Conservation (phyloP, 2,113 vertebrate genomes). For the Stegastes partitus region DNA sequence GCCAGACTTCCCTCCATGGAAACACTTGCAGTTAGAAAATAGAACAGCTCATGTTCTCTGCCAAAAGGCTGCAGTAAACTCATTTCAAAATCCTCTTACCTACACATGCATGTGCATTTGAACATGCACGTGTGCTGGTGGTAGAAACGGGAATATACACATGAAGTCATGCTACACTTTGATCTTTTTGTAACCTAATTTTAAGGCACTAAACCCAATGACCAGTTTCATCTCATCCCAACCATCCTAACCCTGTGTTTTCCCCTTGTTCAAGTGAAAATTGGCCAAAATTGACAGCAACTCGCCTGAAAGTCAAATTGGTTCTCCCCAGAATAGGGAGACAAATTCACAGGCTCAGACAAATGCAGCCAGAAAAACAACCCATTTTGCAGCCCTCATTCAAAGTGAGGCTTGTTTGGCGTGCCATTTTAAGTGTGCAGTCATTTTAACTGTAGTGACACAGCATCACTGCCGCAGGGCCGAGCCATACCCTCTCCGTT, state of each 20-base stretch:
- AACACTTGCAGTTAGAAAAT: conserved; percentile 49
- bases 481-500: conserved; percentile 23
- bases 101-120: neutral
- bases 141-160: neutral
- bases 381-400: conserved; percentile 36
- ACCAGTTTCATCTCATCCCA: neutral
- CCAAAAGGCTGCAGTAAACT: conserved; percentile 37
- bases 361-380: neutral
- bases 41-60: conserved; percentile 38
- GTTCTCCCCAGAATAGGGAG: conserved; percentile 6
- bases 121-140: conserved; percentile 3
- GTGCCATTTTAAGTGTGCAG: conserved; percentile 40
- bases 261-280: neutral
- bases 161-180: neutral
- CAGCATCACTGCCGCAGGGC: conserved; percentile 36
- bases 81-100: conserved; percentile 9
- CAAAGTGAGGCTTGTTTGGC: conserved; percentile 46
- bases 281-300: conserved; percentile 1
- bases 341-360: conserved; percentile 2
- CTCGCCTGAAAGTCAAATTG: conserved; percentile 22
- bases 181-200: neutral
- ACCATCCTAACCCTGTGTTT: neutral
- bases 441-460: conserved; percentile 38
- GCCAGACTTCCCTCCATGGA: conserved; percentile 41
- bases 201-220: neutral